Evolutionary conservation across 2,113 vertebrate genomes (phyloP).

Genomic region (Sakesphorus luctuosus): DNA sequence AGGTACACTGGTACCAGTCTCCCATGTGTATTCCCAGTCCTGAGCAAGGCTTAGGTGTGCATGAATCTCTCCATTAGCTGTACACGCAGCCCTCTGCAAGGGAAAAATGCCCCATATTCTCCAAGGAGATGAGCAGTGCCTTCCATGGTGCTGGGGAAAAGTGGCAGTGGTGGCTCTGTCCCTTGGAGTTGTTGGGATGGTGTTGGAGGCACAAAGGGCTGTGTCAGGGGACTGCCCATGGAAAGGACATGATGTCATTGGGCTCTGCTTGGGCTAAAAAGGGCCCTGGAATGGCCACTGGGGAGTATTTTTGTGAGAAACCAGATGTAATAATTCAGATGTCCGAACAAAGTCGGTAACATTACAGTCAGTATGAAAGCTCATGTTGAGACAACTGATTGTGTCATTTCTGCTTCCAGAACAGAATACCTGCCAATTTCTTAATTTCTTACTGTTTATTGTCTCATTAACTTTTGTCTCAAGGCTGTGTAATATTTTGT

Average conservation of each 20-base stretch:
- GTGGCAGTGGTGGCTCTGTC: fast-evolving
- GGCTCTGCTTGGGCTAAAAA: neutral
- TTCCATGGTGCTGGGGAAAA: fast-evolving
- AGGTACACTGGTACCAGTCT: neutral
- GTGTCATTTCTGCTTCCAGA: neutral
- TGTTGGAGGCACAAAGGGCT: fast-evolving
- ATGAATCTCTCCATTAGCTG: neutral
- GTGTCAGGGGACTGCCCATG: fast-evolving
- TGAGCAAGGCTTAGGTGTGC: neutral
- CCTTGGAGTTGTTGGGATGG: too few species aligned
- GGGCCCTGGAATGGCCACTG: fast-evolving
- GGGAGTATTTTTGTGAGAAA: neutral
- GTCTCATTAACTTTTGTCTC: slow-evolving; percentile 21
- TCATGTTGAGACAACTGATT: neutral
- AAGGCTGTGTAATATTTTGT: neutral
- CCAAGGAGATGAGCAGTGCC: fast-evolving
- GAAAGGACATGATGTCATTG: fast-evolving
- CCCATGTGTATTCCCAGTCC: fast-evolving
- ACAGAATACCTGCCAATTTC: neutral
- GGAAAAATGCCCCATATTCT: fast-evolving
- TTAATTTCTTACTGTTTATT: slow-evolving; percentile 21
- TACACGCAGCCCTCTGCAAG: neutral
- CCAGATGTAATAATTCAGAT: neutral
- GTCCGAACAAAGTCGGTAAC: neutral
- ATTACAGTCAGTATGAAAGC: neutral